phyloP scores from a whole-genome alignment of 2,113 vertebrate species.

The Vidua chalybeata region DNA sequence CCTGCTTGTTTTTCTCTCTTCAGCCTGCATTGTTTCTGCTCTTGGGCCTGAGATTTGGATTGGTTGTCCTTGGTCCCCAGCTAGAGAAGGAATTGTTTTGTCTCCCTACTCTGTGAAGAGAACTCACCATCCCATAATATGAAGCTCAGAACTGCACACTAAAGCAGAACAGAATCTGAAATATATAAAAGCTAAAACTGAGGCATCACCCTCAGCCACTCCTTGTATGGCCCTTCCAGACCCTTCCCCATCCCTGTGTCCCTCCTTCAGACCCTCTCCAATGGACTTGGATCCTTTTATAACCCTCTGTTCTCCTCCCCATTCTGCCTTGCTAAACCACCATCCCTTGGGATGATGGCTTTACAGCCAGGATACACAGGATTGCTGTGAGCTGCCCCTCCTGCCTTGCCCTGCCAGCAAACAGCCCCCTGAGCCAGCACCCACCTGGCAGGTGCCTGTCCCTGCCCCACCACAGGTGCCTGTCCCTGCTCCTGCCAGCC shows the following conservation, averaged over 20 bases:
- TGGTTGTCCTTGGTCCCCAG: not conserved
- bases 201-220: not conserved
- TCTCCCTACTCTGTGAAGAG: not conserved
- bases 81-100: not conserved
- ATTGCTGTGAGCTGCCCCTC: not conserved
- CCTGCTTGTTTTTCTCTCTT: not conserved
- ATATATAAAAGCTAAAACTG: not conserved
- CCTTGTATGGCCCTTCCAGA: not conserved
- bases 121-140: not conserved
- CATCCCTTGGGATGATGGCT: not conserved
- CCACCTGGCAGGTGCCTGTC: not conserved
- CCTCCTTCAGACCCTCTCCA: not conserved
- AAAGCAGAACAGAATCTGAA: not conserved
- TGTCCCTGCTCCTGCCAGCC: not conserved
- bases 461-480: not conserved
- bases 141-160: not conserved
- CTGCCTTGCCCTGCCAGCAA: not conserved
- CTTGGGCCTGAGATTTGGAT: not conserved
- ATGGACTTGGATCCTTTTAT: not conserved
- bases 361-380: not conserved
- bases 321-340: not conserved
- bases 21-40: fast-evolving
- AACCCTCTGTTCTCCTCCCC: not conserved
- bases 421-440: not conserved
- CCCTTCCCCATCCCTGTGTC: not conserved